A percentile compares a stretch with the other conserved stretches of the same genome.
phyloP scores from a whole-genome alignment of 2,113 vertebrate species.

The Lagopus leucura region DNA sequence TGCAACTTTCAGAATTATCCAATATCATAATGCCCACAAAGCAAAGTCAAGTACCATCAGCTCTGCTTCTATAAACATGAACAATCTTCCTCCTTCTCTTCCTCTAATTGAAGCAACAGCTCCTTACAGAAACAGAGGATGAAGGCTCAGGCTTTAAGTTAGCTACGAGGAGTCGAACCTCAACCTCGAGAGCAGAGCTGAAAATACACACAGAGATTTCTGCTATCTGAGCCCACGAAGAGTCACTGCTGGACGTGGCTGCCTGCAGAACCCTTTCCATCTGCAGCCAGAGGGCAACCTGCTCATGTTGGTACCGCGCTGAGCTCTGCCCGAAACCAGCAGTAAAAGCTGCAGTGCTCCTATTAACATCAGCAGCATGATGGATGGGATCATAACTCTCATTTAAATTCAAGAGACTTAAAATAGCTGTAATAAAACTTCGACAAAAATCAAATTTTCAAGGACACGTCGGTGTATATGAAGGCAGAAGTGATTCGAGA shows the following conservation, averaged over 20 bases:
- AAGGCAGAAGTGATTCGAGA: conserved; percentile 2
- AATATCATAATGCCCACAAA: conserved; percentile 12
- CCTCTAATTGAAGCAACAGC: neutral
- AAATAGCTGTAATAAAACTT: conserved; percentile 57
- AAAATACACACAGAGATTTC: neutral
- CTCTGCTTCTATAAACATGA: neutral
- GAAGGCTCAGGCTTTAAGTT: neutral
- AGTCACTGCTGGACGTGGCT: neutral
- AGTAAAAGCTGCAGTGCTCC: neutral
- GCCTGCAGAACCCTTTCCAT: neutral
- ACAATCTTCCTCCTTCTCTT: neutral
- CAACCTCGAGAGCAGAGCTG: neutral
- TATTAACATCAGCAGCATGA: neutral
- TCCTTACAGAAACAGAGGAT: neutral
- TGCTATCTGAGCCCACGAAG: neutral
- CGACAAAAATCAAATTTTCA: conserved; percentile 14
- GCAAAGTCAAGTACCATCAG: neutral
- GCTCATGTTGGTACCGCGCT: neutral
- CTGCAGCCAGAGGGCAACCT: conserved; percentile 30
- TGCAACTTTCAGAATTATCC: conserved; percentile 15
- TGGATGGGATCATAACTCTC: conserved; percentile 33
- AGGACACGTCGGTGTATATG: neutral
- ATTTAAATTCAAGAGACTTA: conserved; percentile 28
- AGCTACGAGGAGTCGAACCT: neutral
- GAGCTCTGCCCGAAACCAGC: neutral